Evolutionary conservation across 2,797 vertebrate species (phyloP).

Genomic region (Enteromius trimaculatus): DNA sequence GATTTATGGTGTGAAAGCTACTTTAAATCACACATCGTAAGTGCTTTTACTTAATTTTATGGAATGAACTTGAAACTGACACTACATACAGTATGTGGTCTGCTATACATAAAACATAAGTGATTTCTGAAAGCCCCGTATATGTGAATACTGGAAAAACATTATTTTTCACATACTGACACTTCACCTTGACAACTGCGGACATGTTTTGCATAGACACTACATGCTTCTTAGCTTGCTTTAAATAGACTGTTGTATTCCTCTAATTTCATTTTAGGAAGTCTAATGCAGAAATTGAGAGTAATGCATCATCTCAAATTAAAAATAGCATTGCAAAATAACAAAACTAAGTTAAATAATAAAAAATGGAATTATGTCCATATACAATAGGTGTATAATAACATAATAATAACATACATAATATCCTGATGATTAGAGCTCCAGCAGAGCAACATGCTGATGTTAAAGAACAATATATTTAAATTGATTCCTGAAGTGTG

Average conservation of each 20-base stretch:
- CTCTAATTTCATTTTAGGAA: neutral
- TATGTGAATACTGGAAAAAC: neutral
- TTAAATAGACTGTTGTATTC: neutral
- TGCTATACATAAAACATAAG: neutral
- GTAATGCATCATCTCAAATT: neutral
- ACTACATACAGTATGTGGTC: neutral
- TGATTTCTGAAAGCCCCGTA: neutral
- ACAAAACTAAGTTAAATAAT: too few relatives aligned
- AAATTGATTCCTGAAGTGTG: neutral
- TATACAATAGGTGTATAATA: neutral
- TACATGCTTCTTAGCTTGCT: neutral
- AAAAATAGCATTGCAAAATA: neutral
- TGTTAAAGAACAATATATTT: neutral
- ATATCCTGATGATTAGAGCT: neutral
- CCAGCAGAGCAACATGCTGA: neutral
- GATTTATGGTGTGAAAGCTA: constrained; percentile 37
- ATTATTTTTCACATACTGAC: neutral
- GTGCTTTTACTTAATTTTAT: constrained; percentile 32
- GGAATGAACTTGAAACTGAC: constrained; percentile 21
- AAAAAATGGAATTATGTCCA: neutral
- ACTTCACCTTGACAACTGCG: constrained; percentile 6
- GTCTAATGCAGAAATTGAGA: neutral
- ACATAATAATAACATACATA: neutral
- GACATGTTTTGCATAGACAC: neutral
- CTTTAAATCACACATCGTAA: constrained; percentile 42